These are phyloP conservation scores for Sycophila sp. DNA, from an alignment of 1,140 invertebrate genomes.

Conservation along the genomic window DNA sequence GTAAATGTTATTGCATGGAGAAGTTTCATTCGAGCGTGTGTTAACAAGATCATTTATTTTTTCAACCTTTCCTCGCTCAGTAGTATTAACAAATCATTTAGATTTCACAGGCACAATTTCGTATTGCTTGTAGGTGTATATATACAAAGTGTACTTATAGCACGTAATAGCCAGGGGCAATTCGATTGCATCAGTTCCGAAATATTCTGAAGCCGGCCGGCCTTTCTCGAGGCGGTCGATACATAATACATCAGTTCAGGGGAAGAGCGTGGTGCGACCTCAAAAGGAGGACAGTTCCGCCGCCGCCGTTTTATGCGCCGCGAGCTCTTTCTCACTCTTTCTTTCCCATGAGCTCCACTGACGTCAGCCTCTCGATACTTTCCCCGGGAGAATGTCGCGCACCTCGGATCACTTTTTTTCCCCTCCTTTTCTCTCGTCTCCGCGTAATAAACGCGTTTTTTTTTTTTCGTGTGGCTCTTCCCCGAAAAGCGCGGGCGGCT, in stretches of 20 bases:
- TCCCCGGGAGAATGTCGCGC: constrained; percentile 52
- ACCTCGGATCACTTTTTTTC: constrained; percentile 32
- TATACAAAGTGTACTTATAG: no score
- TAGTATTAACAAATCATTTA: no score
- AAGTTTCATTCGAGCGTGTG: no score
- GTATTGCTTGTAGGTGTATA: no score
- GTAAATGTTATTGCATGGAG: no score
- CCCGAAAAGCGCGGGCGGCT: background rate
- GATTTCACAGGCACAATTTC: no score
- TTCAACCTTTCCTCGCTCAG: no score
- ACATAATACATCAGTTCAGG: constrained; percentile 21
- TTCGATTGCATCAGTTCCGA: background rate
- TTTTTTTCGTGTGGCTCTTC: background rate
- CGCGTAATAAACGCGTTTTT: background rate
- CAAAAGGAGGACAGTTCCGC: constrained; percentile 57
- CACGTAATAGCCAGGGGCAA: no score
- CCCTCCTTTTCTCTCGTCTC: background rate
- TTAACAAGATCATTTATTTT: no score
- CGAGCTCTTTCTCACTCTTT: background rate
- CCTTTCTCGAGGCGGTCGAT: constrained; percentile 6
- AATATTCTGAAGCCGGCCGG: background rate
- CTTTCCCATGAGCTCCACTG: constrained; percentile 34
- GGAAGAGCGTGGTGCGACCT: constrained; percentile 33
- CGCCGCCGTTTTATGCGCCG: constrained; percentile 21
- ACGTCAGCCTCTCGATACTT: constrained; percentile 58